Evolutionary conservation across 2,888 invertebrate genomes (phyloP).

Genomic region (Meteorus colon): DNA sequence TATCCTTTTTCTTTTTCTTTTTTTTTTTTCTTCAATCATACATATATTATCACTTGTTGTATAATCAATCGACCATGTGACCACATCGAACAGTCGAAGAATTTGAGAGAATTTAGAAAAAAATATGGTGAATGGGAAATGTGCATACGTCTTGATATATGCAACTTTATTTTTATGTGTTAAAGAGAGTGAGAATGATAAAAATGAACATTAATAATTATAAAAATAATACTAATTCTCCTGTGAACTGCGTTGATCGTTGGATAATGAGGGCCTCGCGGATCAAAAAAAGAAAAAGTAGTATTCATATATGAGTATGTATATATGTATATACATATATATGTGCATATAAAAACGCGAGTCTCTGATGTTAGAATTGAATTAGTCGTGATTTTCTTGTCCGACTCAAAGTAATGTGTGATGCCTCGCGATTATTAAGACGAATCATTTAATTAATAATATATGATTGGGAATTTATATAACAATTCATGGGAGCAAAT

Average conservation of each 20-base stretch:
- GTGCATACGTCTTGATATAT: slow-evolving; percentile 1
- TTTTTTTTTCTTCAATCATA: slow-evolving; percentile 14
- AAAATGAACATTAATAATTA: slow-evolving; percentile 41
- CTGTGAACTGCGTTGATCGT: slow-evolving; percentile 24
- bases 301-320: not conserved
- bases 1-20: slow-evolving; percentile 6
- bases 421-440: slow-evolving; percentile 48
- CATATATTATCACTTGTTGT: slow-evolving; percentile 17
- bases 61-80: slow-evolving; percentile 21
- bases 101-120: not conserved
- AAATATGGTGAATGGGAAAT: slow-evolving; percentile 17
- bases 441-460: slow-evolving; percentile 50
- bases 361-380: slow-evolving; percentile 45
- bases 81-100: slow-evolving; percentile 34
- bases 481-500: slow-evolving; percentile 69
- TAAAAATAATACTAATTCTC: slow-evolving; percentile 22
- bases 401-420: slow-evolving; percentile 23
- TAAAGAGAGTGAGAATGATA: slow-evolving; percentile 26
- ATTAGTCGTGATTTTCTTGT: slow-evolving; percentile 13
- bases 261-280: slow-evolving; percentile 41
- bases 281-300: slow-evolving; percentile 26
- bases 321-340: not conserved
- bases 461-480: slow-evolving; percentile 43
- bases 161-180: slow-evolving; percentile 44
- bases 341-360: slow-evolving; percentile 34